phyloP scores from a whole-genome alignment of 1,140 invertebrate species.

The Drosophila sucinea region DNA sequence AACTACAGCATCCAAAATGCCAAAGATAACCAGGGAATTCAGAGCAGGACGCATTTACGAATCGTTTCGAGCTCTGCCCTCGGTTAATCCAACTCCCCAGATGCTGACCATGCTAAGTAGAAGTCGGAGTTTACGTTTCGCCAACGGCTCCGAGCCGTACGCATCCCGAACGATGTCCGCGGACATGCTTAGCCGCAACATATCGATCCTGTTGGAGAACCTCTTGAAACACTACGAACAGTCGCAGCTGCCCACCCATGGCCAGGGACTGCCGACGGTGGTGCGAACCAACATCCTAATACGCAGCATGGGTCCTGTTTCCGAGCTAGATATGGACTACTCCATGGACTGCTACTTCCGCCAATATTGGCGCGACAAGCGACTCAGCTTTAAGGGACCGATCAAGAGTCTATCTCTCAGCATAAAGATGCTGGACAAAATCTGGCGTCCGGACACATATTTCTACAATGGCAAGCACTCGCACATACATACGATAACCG shows the following conservation, averaged over 20 bases:
- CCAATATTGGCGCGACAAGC: constrained; percentile 93
- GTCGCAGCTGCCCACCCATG: constrained; percentile 92
- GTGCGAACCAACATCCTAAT: constrained; percentile 96
- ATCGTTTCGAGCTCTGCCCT: constrained; percentile 51
- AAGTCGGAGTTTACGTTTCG: constrained; percentile 18
- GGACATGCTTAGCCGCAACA: constrained; percentile 90
- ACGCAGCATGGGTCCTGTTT: constrained; percentile 97
- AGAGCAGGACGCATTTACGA: constrained; percentile 71
- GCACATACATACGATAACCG: constrained; percentile 97
- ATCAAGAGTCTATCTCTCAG: constrained; percentile 92
- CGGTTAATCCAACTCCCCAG: neutral
- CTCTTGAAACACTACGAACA: constrained; percentile 95
- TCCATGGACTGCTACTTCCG: constrained; percentile 99
- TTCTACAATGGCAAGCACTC: constrained; percentile 97
- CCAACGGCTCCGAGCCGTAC: constrained; percentile 11
- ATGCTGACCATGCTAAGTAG: neutral
- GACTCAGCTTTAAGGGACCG: constrained; percentile 92
- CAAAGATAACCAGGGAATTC: constrained; percentile 61
- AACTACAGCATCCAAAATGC: constrained; percentile 23
- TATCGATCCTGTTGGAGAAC: constrained; percentile 92
- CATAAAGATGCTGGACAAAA: constrained; percentile 95
- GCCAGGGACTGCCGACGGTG: constrained; percentile 92
- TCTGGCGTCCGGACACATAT: constrained; percentile 98
- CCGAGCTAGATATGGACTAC: constrained; percentile 98
- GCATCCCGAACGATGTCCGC: constrained; percentile 85